Percentiles rank a stretch among this genome's conserved stretches.
phyloP scores from a whole-genome alignment of 2,888 invertebrate genomes.

The Conistra vaccinii region DNA sequence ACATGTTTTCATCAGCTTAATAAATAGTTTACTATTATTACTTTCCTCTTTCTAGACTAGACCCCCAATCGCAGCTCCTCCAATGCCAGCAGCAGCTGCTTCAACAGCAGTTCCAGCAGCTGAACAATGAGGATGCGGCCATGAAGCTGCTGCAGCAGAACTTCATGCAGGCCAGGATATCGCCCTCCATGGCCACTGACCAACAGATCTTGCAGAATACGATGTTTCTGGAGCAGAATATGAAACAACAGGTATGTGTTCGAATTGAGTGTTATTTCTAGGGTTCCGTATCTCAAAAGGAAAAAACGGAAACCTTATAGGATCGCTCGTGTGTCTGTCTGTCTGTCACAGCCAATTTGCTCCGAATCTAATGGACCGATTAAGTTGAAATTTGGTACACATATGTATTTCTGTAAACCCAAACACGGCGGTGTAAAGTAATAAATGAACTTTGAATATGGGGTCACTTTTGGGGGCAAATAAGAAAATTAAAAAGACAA shows the following conservation, averaged over 20 bases:
- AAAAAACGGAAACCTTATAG: too few species aligned
- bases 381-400: too few species aligned
- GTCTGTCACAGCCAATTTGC: too few species aligned
- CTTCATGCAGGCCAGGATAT: constrained; percentile 88
- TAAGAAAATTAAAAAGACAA: too few species aligned
- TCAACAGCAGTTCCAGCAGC: constrained; percentile 90
- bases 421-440: too few species aligned
- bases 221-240: constrained; percentile 80
- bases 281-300: too few species aligned
- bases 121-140: constrained; percentile 87
- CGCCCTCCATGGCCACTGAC: constrained; percentile 78
- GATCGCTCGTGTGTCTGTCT: too few species aligned
- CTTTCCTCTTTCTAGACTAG: constrained; percentile 75
- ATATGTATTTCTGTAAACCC: too few species aligned
- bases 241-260: constrained; percentile 81
- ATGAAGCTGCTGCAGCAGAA: constrained; percentile 91
- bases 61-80: constrained; percentile 85
- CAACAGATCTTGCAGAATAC: constrained; percentile 82
- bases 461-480: too few species aligned
- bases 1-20: too few species aligned
- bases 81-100: constrained; percentile 87
- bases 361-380: too few species aligned
- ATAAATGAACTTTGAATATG: too few species aligned
- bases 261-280: neutral
- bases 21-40: neutral